phyloP scores from a whole-genome alignment of 37 sponge, comb jelly and placozoan species.

The Dysidea cf. avara region DNA sequence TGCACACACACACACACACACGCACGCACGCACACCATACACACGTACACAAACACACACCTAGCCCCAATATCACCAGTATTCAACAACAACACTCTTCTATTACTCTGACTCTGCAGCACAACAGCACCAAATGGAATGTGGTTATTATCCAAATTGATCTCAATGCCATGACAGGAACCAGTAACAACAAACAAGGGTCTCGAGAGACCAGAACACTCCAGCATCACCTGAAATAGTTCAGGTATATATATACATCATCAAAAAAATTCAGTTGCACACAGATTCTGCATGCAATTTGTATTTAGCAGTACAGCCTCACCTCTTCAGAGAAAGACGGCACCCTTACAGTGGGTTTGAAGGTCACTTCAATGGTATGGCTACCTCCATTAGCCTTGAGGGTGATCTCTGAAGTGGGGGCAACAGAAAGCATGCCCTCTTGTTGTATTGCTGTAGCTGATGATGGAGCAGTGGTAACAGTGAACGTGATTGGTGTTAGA shows the following conservation, averaged over 20 bases:
- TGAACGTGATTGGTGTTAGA: conserved; percentile 65
- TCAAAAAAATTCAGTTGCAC: background rate
- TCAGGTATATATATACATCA: background rate
- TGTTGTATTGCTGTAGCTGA: conserved; percentile 50
- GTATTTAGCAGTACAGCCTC: background rate
- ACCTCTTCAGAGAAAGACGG: conserved; percentile 90
- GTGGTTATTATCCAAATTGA: conserved; percentile 74
- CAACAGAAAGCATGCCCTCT: conserved; percentile 59
- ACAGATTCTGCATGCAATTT: too few species aligned
- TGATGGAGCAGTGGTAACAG: conserved; percentile 56
- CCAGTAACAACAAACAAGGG: conserved; percentile 90
- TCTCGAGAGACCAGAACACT: conserved; percentile 63
- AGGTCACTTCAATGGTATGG: conserved; percentile 52
- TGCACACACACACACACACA: background rate
- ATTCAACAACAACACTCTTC: conserved; percentile 86
- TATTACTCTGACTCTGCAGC: conserved; percentile 71
- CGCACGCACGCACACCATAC: too few species aligned
- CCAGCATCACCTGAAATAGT: conserved; percentile 74
- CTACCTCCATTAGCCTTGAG: conserved; percentile 64
- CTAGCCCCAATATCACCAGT: conserved; percentile 91
- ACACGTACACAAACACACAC: conserved; percentile 4
- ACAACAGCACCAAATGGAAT: conserved; percentile 94
- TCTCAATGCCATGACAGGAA: conserved; percentile 82
- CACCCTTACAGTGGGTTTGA: conserved; percentile 72
- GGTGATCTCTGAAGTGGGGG: conserved; percentile 64